These are phyloP conservation scores for Rafetus swinhoei DNA, from an alignment of 2,113 vertebrate genomes.

Conservation along the genomic window DNA sequence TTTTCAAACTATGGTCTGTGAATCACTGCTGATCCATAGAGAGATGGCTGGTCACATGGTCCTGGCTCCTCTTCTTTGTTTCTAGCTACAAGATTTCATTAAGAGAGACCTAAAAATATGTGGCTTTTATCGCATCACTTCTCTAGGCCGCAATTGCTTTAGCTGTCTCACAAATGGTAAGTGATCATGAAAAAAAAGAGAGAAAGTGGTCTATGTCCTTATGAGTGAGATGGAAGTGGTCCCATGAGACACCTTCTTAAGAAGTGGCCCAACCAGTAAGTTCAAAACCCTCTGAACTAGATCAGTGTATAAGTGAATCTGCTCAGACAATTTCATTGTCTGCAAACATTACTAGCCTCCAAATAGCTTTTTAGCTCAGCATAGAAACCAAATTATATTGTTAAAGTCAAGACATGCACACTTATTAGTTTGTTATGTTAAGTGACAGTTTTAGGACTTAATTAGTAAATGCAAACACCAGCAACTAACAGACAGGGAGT, in stretches of 20 bases:
- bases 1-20: not conserved
- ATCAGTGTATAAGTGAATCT: slow-evolving; percentile 17
- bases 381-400: slow-evolving; percentile 47
- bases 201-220: not conserved
- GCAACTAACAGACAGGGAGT: slow-evolving; percentile 56
- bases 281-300: slow-evolving; percentile 5
- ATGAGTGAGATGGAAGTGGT: not conserved
- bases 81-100: not conserved
- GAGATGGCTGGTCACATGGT: accelerated
- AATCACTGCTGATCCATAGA: not conserved
- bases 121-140: not conserved
- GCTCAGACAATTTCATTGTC: not conserved
- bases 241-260: accelerated
- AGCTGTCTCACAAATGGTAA: not conserved
- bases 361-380: slow-evolving; percentile 16
- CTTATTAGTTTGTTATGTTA: slow-evolving; percentile 74
- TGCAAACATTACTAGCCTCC: not conserved
- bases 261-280: not conserved
- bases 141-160: not conserved
- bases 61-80: not conserved
- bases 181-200: not conserved
- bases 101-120: not conserved
- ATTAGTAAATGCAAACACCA: slow-evolving; percentile 73
- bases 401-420: slow-evolving; percentile 61
- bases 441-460: slow-evolving; percentile 61